Percentiles rank a stretch among this genome's conserved stretches.
Evolutionary conservation across 2,113 vertebrate genomes (phyloP).

Genomic region (Diphyllodes magnificus): DNA sequence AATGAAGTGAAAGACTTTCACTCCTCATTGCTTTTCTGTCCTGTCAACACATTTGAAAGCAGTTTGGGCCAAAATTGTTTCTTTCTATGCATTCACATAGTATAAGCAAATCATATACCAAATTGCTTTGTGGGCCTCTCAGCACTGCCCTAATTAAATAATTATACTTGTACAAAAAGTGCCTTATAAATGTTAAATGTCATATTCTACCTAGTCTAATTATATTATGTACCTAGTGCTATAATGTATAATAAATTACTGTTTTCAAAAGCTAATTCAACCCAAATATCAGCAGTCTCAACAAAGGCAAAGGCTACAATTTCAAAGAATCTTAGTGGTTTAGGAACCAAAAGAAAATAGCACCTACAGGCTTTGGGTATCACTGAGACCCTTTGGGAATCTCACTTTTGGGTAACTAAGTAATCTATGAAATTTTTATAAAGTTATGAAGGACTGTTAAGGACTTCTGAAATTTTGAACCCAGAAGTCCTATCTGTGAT

Average conservation of each 20-base stretch:
- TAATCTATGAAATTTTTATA: neutral
- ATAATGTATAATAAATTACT: neutral
- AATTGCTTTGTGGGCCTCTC: neutral
- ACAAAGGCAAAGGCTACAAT: neutral
- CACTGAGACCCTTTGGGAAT: neutral
- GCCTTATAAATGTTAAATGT: neutral
- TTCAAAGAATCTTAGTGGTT: neutral
- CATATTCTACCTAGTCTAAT: neutral
- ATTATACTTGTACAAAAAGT: neutral
- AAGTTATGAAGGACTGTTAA: neutral
- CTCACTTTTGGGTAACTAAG: neutral
- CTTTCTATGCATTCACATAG: neutral
- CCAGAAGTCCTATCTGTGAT: neutral
- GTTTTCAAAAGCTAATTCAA: slow-evolving; percentile 1
- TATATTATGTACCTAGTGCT: neutral
- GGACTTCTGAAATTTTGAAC: neutral
- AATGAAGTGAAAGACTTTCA: neutral
- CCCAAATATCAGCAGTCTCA: neutral
- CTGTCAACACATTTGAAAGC: neutral
- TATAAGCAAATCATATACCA: neutral
- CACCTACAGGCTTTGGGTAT: neutral
- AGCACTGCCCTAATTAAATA: neutral
- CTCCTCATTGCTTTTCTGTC: neutral
- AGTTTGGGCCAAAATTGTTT: neutral
- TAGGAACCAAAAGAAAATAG: neutral